Percentiles rank a stretch among this genome's conserved stretches.
Evolutionary conservation across 2,797 vertebrate genomes (phyloP).

Genomic region (Pampus argenteus): DNA sequence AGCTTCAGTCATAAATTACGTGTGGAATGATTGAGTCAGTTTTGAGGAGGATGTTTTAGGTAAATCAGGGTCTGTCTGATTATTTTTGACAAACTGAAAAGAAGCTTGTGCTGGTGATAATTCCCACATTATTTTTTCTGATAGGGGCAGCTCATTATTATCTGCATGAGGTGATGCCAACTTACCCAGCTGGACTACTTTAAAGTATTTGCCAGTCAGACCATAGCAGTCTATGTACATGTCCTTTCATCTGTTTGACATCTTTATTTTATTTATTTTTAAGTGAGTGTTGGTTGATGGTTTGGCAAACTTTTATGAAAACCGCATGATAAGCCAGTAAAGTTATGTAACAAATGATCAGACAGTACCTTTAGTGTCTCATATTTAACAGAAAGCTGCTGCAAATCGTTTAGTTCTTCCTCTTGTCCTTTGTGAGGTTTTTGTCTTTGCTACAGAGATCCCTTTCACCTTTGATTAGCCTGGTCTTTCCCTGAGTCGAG

Average conservation of each 20-base stretch:
- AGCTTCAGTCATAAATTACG: conserved; percentile 7
- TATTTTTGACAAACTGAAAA: no score
- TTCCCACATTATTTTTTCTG: no score
- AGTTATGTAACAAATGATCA: not conserved
- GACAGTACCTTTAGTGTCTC: not conserved
- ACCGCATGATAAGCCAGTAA: not conserved
- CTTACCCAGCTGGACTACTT: not conserved
- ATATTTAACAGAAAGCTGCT: not conserved
- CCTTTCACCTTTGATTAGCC: conserved; percentile 41
- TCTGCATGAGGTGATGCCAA: not conserved
- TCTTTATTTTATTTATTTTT: no score
- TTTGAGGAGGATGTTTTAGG: conserved; percentile 7
- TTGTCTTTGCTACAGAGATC: conserved; percentile 8
- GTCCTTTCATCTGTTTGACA: no score
- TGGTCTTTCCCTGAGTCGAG: conserved; percentile 46
- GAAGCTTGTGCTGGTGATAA: no score
- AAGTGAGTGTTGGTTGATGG: not conserved
- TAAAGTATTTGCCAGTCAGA: not conserved
- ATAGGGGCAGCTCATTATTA: not conserved
- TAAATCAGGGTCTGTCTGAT: conserved; percentile 8
- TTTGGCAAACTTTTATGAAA: conserved; percentile 7
- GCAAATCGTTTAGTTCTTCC: conserved; percentile 1
- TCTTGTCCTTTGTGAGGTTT: not conserved
- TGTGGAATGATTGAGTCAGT: conserved; percentile 8
- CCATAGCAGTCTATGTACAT: not conserved